Percentiles rank a stretch among this genome's conserved stretches.
phyloP scores from a whole-genome alignment of 1,140 invertebrate genomes.

The Brachystomella parvula region DNA sequence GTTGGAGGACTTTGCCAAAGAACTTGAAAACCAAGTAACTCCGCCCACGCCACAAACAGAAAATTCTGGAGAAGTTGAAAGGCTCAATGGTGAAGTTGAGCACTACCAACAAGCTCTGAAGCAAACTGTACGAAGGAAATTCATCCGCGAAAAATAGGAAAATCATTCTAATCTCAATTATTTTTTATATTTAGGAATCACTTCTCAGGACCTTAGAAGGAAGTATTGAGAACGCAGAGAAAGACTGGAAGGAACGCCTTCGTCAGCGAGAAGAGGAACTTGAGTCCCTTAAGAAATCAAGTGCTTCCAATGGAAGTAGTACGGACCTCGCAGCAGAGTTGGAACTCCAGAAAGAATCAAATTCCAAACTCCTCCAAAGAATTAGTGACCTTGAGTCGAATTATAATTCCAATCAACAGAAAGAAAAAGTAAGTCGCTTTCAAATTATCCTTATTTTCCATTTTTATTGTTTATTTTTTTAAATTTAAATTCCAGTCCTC shows the following conservation, averaged over 20 bases:
- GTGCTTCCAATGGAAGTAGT: background rate
- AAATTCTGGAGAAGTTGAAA: background rate
- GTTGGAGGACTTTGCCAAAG: background rate
- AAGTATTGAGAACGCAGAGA: background rate
- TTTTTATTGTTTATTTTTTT: too few relatives aligned
- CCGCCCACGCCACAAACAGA: background rate
- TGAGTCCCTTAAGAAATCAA: background rate
- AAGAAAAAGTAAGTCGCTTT: background rate
- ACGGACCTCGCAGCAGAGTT: background rate
- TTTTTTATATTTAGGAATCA: conserved; percentile 6
- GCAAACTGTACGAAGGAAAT: background rate
- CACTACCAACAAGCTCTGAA: background rate
- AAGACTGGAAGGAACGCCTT: background rate
- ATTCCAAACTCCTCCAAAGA: background rate
- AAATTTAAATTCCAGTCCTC: too few relatives aligned
- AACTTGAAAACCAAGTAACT: background rate
- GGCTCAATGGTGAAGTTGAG: conserved; percentile 1
- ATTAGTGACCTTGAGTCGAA: background rate
- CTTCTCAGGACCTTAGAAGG: background rate
- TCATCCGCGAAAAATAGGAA: background rate
- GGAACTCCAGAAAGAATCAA: background rate
- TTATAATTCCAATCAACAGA: background rate
- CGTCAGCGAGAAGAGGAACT: background rate
- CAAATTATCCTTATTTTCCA: background rate
- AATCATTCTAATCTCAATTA: background rate